Percentiles rank a stretch among this genome's conserved stretches.
Conservation (phyloP, 2,113 vertebrate genomes). For the Sigmodon hispidus region DNA sequence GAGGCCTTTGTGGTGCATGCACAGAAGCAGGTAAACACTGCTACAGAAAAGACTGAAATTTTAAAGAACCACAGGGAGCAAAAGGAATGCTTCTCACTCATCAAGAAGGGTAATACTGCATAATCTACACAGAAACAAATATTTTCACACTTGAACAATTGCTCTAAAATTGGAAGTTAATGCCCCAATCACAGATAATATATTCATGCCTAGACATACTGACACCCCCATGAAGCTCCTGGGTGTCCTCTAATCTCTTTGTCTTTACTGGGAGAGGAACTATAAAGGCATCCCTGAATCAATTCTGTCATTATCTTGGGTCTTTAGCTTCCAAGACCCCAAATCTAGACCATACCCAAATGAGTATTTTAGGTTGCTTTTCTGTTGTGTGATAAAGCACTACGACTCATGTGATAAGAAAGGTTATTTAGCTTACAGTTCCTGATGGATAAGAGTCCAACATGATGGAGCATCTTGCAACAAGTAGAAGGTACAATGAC, state of each 20-base stretch:
- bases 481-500: background rate
- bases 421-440: background rate
- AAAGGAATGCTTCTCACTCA: constrained; percentile 68
- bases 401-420: background rate
- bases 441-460: background rate
- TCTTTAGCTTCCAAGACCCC: constrained; percentile 44
- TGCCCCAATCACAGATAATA: background rate
- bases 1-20: background rate
- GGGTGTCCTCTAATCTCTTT: background rate
- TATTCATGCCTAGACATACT: background rate
- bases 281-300: constrained; percentile 42
- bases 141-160: constrained; percentile 51
- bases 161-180: constrained; percentile 61
- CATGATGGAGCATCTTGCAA: background rate
- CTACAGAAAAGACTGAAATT: constrained; percentile 59
- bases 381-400: background rate
- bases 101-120: constrained; percentile 12
- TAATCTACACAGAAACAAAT: constrained; percentile 62
- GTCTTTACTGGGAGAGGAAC: constrained; percentile 11
- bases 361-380: background rate
- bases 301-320: constrained; percentile 1
- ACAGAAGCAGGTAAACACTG: constrained; percentile 43
- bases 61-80: constrained; percentile 53
- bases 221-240: background rate
- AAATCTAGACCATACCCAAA: constrained; percentile 56